Percentiles rank a stretch among this genome's conserved stretches.
Conservation (phyloP, 2,113 vertebrate genomes). For the Hippocampus abdominalis region DNA sequence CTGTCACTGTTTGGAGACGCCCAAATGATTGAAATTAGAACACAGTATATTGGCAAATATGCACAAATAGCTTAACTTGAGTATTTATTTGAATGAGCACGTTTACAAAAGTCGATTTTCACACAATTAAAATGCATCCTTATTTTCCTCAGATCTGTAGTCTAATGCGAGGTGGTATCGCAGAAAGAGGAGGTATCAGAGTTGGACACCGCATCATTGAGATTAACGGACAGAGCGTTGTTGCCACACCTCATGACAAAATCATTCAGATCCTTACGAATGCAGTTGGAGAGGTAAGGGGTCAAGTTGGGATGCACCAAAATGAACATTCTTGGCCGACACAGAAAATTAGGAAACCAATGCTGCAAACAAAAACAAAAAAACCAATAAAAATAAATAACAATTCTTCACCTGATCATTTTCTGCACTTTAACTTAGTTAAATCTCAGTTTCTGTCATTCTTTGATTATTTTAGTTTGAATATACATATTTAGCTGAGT, state of each 20-base stretch:
- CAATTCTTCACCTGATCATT: no score
- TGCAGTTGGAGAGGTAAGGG: conserved; percentile 83
- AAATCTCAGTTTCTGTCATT: no score
- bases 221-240: conserved; percentile 94
- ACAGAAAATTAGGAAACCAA: no score
- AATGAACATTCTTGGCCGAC: no score
- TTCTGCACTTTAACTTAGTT: no score
- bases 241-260: conserved; percentile 85
- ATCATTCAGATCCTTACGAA: conserved; percentile 88
- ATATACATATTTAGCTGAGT: no score
- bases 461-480: no score
- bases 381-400: no score
- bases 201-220: conserved; percentile 97
- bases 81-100: no score
- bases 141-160: conserved; percentile 83
- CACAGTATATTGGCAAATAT: not conserved
- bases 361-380: no score
- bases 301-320: not conserved
- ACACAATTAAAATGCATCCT: not conserved
- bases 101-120: no score
- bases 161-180: conserved; percentile 91
- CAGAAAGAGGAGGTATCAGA: conserved; percentile 87
- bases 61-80: not conserved
- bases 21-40: not conserved
- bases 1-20: not conserved